Base-by-base conservation (phyloP, 2,797 vertebrate species). In the Chaunax sp. region DNA sequence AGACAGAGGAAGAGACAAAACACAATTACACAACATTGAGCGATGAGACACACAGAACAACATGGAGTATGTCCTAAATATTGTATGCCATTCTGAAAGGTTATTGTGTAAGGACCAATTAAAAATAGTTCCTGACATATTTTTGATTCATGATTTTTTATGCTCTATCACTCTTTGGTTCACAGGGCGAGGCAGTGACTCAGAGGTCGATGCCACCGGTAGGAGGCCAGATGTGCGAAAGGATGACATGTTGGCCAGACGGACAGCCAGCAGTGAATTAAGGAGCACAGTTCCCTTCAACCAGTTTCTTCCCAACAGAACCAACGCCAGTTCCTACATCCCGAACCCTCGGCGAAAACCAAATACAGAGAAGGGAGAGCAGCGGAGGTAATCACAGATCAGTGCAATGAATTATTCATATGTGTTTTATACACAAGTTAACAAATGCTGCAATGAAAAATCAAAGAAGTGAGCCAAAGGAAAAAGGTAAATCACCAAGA, bases 301-400 rank as follows among this genome's bases (percentile, higher is more conserved):
- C 90, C 97, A 99, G 92, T 99, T 98, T 89, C 96, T 99, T 77
- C 98, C 97, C 0, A 99, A 98, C 90, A 96, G 97, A 78, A 93
- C 90, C 82, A 99, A 98, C 71, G 96, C 95, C 92, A 95, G 93
- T 26, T 92, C 93, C 77, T 99, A 97, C n/a, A 75, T 98, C 71
- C 96, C 96, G 0, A 88, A 94, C 14, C 94, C 96, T 0, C 93
- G 98, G 26, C 93, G 97, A 55, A 98, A 95, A 85, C 95, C 95
- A 73, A 95, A 94, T 52, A 78, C 91, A 0, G 96, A 98, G 16
- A 92, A 94, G 16, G 95, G 96, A 47, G 96, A 95, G 64, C 91
- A 96, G 26, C 93, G 96, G 69, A 98, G 97, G 92, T 93, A 90
- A 86, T 18, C 41, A 54, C 50, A 58, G 30, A 49, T 19, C 5